Percentiles rank a stretch among this genome's conserved stretches.
These are phyloP conservation scores for Caenorhabditis drosophilae DNA, from an alignment of 2,888 invertebrate genomes.

Conservation along the genomic window DNA sequence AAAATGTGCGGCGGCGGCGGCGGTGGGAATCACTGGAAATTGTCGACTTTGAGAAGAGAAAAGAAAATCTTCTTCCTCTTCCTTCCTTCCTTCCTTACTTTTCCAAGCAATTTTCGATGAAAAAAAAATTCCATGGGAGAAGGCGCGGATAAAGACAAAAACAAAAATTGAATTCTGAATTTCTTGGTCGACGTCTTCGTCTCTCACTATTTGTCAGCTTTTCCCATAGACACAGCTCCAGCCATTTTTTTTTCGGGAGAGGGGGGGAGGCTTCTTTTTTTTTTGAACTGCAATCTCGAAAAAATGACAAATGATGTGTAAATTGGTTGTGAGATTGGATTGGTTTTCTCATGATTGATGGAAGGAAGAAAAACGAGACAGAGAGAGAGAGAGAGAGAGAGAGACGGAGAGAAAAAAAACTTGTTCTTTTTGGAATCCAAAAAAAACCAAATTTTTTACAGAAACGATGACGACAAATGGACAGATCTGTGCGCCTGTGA, in stretches of 20 bases:
- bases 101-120: not conserved
- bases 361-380: not conserved
- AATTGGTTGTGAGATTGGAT: no score
- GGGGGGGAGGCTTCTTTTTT: no score
- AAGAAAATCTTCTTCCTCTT: not conserved
- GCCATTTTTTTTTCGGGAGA: no score
- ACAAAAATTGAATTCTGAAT: no score
- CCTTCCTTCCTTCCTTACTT: constrained; percentile 1
- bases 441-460: constrained; percentile 7
- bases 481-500: constrained; percentile 67
- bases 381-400: no score
- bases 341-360: no score
- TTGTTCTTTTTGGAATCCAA: no score
- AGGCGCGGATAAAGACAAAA: not conserved
- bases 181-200: no score
- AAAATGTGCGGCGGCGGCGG: not conserved
- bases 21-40: not conserved
- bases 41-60: not conserved
- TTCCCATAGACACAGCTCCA: no score
- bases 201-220: no score
- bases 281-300: not conserved
- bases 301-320: no score
- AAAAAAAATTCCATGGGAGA: constrained; percentile 1
- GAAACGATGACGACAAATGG: constrained; percentile 56
- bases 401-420: no score